Evolutionary conservation across 1,140 invertebrate genomes (phyloP), one percentile per base, ranked within the genome.

Genomic region (Vollenhovia emeryi): DNA sequence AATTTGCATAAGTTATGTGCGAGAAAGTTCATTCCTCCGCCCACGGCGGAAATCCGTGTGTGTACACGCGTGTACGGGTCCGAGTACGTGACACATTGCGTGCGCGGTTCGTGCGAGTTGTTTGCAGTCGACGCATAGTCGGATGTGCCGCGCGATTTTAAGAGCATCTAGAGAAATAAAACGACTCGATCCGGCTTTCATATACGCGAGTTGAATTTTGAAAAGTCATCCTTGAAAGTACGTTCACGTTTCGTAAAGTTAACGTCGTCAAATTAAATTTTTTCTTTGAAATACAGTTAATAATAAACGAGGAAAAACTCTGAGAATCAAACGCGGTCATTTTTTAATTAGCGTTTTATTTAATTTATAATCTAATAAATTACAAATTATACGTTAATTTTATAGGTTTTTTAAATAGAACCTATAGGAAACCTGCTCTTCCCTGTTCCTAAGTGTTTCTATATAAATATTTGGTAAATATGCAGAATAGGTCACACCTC

Each of bases 1-100:
- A 84, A 92, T 92, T 91, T 92, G 89, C 90, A 92, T 93, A 90
- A 91, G 79, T 93, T 93, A 91, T 92, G 89, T 80, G 45, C 89
- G 89, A 90, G 93, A 92, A 91, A 91, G 89, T 92, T 89, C 86
- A 86, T 91, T 91, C 86, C 52, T 60, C 69, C 89, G 88, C 91
- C 91, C 64, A 90, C 89, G 85, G 76, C 18, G 33, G 52, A 50
- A 52, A 78, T 36, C 11, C n/a, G 27, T 71, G 15, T 43, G 48
- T 45, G 4, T n/a, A 30, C 27, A 21, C 21, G 60, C n/a, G 45
- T 45, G 36, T 27, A 18, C 45, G 69, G 0, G 15, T 11, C 21
- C 18, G 43, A 59, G 43, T n/a, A 45, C n/a, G 40, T 27, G 33
- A 62, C 50, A 21, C 48, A 18, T 73, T 71, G 36, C 78, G 40